Evolutionary conservation across 2,113 vertebrate species (phyloP).

Genomic region (Psittacula cyanocephala): DNA sequence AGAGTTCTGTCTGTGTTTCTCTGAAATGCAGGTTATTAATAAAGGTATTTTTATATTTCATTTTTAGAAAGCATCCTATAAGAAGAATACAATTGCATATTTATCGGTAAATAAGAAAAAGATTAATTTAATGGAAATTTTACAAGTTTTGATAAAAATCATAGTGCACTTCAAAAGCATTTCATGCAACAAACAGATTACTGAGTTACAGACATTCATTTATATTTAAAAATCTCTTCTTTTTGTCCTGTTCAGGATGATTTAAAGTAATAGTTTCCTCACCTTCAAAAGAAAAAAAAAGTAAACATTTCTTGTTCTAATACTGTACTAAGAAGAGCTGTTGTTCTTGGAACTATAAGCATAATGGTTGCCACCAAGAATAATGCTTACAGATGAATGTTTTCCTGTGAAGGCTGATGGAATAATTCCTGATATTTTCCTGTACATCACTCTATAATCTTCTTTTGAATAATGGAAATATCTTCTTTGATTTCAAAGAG

Average conservation of each 20-base stretch:
- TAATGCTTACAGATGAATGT: neutral
- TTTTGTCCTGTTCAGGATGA: neutral
- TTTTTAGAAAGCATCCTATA: neutral
- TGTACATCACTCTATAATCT: slow-evolving; percentile 21
- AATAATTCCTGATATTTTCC: slow-evolving; percentile 46
- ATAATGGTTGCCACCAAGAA: neutral
- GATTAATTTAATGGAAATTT: neutral
- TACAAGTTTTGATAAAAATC: neutral
- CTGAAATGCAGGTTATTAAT: neutral
- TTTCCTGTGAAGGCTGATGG: slow-evolving; percentile 19
- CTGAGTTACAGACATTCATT: neutral
- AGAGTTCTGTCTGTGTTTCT: neutral
- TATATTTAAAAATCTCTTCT: neutral
- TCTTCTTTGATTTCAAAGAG: slow-evolving; percentile 20
- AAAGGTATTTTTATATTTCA: neutral
- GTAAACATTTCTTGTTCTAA: neutral
- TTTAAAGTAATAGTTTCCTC: neutral
- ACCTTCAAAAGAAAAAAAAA: neutral
- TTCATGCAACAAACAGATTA: neutral
- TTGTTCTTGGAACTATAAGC: slow-evolving; percentile 2
- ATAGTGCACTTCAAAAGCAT: neutral
- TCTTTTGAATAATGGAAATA: slow-evolving; percentile 30
- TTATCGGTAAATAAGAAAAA: neutral
- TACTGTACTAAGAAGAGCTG: neutral
- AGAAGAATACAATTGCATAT: neutral